These are phyloP conservation scores for Podocnemis expansa DNA, from an alignment of 2,113 vertebrate species.

Conservation along the genomic window DNA sequence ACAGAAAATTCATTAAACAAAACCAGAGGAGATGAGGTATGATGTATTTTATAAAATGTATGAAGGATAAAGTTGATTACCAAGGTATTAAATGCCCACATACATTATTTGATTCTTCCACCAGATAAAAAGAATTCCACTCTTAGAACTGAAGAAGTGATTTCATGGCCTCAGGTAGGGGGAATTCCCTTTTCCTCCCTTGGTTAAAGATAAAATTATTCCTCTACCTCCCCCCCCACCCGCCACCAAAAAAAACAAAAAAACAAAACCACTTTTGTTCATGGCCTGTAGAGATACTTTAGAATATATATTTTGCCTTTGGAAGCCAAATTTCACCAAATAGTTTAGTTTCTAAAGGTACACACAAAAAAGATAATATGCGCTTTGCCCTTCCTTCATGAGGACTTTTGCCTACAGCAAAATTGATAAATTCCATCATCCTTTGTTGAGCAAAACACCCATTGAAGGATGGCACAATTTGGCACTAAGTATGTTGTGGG, in stretches of 20 bases:
- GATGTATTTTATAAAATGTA: accelerated
- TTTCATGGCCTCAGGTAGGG: not conserved
- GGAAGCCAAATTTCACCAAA: not conserved
- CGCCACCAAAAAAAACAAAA: not conserved
- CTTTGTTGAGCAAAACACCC: not conserved
- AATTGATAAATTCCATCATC: not conserved
- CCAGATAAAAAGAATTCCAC: accelerated
- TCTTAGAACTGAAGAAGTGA: accelerated
- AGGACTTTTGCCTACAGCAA: accelerated
- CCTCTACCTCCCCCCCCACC: too few species aligned
- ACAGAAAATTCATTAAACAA: accelerated
- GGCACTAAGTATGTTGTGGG: not conserved
- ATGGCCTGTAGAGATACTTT: not conserved
- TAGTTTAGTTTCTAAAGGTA: not conserved
- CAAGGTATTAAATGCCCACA: not conserved
- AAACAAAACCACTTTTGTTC: not conserved
- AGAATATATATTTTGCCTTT: not conserved
- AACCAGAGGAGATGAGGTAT: accelerated
- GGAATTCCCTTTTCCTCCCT: not conserved
- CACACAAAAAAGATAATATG: not conserved
- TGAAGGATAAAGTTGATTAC: not conserved
- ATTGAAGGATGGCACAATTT: not conserved
- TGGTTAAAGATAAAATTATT: not conserved
- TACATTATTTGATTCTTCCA: not conserved
- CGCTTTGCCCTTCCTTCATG: not conserved